Evolutionary conservation across 1,140 invertebrate genomes (phyloP), one percentile per base, ranked within the genome.

Genomic region (Mactra quadrangularis): DNA sequence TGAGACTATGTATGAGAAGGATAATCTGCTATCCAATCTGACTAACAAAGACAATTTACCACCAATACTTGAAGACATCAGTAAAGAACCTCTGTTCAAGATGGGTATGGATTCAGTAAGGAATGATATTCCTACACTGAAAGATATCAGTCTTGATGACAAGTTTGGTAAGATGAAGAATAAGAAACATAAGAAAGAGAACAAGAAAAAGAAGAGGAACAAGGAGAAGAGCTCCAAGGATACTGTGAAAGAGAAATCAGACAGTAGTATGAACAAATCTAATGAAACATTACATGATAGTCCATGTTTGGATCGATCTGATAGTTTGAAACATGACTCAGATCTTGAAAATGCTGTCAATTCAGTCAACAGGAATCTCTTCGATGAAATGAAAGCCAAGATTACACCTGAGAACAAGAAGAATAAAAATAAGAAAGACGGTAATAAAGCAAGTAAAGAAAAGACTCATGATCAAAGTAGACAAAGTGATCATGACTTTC

Each of bases 151-250:
- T 64, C 38, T 33, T 47, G 50, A 64, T 22, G 79, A 82, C 15
- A 74, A 72, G 52, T 85, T 29, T 25, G 55, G 66, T 6, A 84
- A 81, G 47, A 27, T 45, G 4, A 83, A 83, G 47, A 87, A 79
- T 35, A 87, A 87, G 75, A 85, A 87, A 47, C 82, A 85, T 31
- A 78, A 83, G 35, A 85, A 85, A 50, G 83, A 83, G 45, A 84
- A 77, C 33, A 82, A 85, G 45, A 85, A 85, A 45, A 86, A 83
- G 50, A 86, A 86, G 75, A 83, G 83, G 38, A 70, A 53, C 25
- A 62, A 77, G 25, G 81, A 83, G 19, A 86, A 86, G 57, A n/a
- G 15, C 29, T 29, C 15, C 53, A 82, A 45, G 47, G 70, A 82
- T 13, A 50, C 55, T 11, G 47, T 57, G 31, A 76, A 62, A 27